Base-by-base conservation (phyloP, 1,140 invertebrate species). In the Drosophila ficusphila region DNA sequence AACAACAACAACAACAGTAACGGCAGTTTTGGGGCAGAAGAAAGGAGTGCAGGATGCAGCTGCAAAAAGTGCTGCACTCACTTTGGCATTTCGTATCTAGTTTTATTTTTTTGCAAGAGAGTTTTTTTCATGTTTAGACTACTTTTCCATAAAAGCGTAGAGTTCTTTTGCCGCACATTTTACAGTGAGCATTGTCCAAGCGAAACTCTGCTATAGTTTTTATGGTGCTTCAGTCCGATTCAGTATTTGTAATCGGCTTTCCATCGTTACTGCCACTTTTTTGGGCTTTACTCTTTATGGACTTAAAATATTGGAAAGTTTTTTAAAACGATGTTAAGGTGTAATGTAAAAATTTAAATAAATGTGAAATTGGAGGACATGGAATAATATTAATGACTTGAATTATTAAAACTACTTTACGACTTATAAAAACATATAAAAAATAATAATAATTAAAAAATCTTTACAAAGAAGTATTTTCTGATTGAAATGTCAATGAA, bases 21-120 rank as follows among this genome's bases (percentile, higher is more conserved):
- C 5, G 23, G 23, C 16, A 8, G 27, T n/a, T n/a, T 8, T 16
- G 6, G 14, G 12, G 8, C 1, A 12, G 7, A 54, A 47, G 21
- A 39, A 41, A 42, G 57, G 14, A 31, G n/a, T 3, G 25, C 48
- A 14, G 4, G 33, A 4, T 38, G 49, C 31, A 64, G 51, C 54
- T 69, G 52, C 51, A 48, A 34, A 53, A 71, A 68, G 56, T 61
- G 64, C 61, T 49, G 56, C 78, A 76, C 76, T 86, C 81, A 68
- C 76, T 85, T 79, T 70, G 72, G 41, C 67, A 74, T 76, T 85
- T 85, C 56, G 57, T 67, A 54, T 86, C 47, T 69, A 72, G 61
- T 75, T 73, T 52, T 39, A 49, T 75, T 75, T 85, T 79, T 57
- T 42, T n/a, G n/a, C n/a, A n/a, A n/a, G 16, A 12, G 8, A 27